Percentiles rank a stretch among this genome's conserved stretches.
phyloP scores from a whole-genome alignment of 2,888 invertebrate genomes.

The Caenorhabditis angaria region DNA sequence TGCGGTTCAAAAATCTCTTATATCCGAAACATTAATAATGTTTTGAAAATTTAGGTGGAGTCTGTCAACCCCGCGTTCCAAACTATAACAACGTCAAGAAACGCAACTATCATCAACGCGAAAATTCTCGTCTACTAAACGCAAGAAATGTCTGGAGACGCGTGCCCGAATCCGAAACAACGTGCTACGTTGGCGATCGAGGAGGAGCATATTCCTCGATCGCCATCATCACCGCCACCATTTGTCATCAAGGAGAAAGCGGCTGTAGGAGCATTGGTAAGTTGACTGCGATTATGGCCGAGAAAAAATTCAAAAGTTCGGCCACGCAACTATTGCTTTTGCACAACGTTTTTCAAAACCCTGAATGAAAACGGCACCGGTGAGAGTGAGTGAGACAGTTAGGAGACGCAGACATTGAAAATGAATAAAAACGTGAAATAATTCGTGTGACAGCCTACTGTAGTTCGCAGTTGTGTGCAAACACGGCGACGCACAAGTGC shows the following conservation, averaged over 20 bases:
- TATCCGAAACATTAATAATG: not conserved
- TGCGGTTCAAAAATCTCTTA: too few relatives aligned
- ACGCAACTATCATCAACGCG: not conserved
- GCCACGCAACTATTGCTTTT: not conserved
- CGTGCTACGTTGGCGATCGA: slow-evolving; percentile 43
- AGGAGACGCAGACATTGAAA: too few relatives aligned
- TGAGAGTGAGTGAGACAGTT: too few relatives aligned
- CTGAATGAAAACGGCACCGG: too few relatives aligned
- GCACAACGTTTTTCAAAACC: too few relatives aligned
- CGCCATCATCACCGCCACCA: slow-evolving; percentile 32
- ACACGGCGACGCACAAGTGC: too few relatives aligned
- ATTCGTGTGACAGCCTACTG: too few relatives aligned
- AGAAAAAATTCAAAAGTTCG: too few relatives aligned
- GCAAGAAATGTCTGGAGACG: slow-evolving; percentile 58
- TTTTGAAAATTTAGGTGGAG: slow-evolving; percentile 45
- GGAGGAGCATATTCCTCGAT: not conserved
- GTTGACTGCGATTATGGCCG: too few relatives aligned
- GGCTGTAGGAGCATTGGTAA: slow-evolving; percentile 46
- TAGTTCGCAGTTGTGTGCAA: too few relatives aligned
- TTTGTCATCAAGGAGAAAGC: slow-evolving; percentile 37
- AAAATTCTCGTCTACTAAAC: slow-evolving; percentile 6
- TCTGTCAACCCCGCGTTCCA: slow-evolving; percentile 57
- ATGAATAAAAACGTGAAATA: too few relatives aligned
- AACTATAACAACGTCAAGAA: slow-evolving; percentile 31
- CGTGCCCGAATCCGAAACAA: slow-evolving; percentile 54